Conservation (phyloP, 2,888 invertebrate genomes). For the Pseudococcus jackbeardsleyi region DNA sequence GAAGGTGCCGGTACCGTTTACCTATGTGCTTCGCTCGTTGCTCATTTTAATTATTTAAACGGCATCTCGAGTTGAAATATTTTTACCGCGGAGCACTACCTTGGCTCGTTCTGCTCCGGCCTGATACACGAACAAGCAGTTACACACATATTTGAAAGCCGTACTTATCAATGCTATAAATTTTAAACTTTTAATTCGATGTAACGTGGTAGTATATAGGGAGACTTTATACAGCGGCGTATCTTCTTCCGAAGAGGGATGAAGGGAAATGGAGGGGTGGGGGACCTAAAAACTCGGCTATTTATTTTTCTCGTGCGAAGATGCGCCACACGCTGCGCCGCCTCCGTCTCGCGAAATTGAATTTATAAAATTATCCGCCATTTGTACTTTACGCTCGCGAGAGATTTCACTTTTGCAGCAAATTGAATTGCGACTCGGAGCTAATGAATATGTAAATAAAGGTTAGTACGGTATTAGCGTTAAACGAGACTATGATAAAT, state of each 20-base stretch:
- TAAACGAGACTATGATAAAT: conserved; percentile 52
- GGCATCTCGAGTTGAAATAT: conserved; percentile 39
- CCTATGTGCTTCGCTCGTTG: neutral
- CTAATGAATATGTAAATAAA: conserved; percentile 55
- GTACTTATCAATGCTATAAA: conserved; percentile 45
- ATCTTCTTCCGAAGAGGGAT: neutral
- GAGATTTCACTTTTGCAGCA: conserved; percentile 37
- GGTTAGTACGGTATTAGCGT: conserved; percentile 45
- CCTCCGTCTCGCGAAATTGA: neutral
- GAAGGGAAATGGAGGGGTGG: neutral
- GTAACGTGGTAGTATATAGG: neutral
- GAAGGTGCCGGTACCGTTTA: neutral
- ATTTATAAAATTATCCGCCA: conserved; percentile 42
- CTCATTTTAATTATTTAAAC: conserved; percentile 36
- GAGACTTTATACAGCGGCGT: neutral
- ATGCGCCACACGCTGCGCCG: neutral
- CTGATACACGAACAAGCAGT: conserved; percentile 14
- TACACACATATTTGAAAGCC: conserved; percentile 33
- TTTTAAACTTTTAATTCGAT: conserved; percentile 40
- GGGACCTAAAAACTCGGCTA: neutral
- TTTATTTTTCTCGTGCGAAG: conserved; percentile 23
- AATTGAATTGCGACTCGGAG: conserved; percentile 44
- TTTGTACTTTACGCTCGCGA: conserved; percentile 32
- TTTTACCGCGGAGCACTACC: neutral
- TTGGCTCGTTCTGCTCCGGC: neutral